Evolutionary conservation across 2,113 vertebrate genomes (phyloP).

Genomic region (Galbula dea): DNA sequence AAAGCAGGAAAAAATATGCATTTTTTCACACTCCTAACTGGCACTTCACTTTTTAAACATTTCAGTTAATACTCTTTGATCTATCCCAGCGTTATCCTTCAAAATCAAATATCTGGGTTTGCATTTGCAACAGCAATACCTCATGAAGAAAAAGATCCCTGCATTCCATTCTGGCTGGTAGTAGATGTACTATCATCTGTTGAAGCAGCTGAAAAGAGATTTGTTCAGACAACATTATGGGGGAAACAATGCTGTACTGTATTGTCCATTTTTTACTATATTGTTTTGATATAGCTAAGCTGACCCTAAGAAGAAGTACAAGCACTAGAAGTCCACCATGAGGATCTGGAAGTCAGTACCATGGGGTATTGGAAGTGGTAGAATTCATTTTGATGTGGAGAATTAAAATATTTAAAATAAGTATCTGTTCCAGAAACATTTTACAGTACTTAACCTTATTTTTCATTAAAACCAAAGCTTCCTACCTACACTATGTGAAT

Average conservation of each 20-base stretch:
- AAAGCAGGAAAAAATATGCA: background rate
- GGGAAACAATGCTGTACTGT: background rate
- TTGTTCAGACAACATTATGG: background rate
- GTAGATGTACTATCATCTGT: background rate
- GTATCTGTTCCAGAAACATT: background rate
- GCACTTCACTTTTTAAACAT: background rate
- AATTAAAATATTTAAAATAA: background rate
- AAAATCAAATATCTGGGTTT: background rate
- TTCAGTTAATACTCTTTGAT: background rate
- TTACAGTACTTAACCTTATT: background rate
- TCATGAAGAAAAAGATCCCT: background rate
- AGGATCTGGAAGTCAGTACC: background rate
- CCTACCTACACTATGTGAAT: background rate
- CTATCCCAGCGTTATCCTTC: background rate
- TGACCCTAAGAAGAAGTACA: background rate
- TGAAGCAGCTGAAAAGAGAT: background rate
- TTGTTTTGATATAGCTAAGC: background rate
- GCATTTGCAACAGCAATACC: background rate
- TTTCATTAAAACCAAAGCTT: background rate
- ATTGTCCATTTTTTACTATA: background rate
- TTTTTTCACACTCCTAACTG: background rate
- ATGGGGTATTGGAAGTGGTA: background rate
- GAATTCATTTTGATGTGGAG: background rate
- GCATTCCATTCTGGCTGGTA: background rate
- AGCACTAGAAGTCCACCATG: background rate